Conservation (phyloP, 1,140 invertebrate genomes). For the Pseudomyrmex sp. region DNA sequence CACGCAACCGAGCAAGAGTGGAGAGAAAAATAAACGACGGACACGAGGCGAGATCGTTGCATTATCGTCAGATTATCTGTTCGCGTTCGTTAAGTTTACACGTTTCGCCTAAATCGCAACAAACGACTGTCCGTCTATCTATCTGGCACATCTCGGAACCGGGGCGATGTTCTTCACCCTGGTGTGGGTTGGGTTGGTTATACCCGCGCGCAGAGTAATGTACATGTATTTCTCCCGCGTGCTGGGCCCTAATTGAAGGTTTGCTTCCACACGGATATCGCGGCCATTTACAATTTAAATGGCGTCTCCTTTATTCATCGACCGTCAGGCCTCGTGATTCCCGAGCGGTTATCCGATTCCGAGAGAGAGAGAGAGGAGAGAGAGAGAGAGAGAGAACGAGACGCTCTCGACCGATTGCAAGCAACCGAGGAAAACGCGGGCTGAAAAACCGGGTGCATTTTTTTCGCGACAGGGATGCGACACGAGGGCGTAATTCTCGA, state of each 20-base stretch:
- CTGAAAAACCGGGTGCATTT: conserved; percentile 28
- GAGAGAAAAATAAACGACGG: background rate
- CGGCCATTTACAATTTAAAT: conserved; percentile 77
- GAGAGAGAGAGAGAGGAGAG: conserved; percentile 13
- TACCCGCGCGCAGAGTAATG: too few species aligned
- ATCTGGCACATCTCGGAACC: conserved; percentile 42
- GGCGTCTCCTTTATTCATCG: conserved; percentile 71
- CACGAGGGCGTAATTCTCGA: conserved; percentile 38
- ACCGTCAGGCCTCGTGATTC: conserved; percentile 71
- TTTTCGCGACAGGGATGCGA: background rate
- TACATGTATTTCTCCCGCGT: conserved; percentile 31
- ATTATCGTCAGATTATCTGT: conserved; percentile 4
- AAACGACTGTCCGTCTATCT: conserved; percentile 46
- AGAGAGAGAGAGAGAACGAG: conserved; percentile 4
- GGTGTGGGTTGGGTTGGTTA: too few species aligned
- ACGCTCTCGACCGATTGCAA: conserved; percentile 10
- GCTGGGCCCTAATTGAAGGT: conserved; percentile 77
- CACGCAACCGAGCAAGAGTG: too few species aligned
- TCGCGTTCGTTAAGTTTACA: conserved; percentile 26
- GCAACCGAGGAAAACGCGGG: conserved; percentile 21
- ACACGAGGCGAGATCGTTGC: background rate
- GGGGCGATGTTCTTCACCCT: too few species aligned
- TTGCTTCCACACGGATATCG: conserved; percentile 71
- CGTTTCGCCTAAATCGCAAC: conserved; percentile 46
- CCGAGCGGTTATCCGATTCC: conserved; percentile 62